These are phyloP conservation scores for Macropus fuliginosus DNA, from an alignment of 2,797 vertebrate species.

Conservation along the genomic window DNA sequence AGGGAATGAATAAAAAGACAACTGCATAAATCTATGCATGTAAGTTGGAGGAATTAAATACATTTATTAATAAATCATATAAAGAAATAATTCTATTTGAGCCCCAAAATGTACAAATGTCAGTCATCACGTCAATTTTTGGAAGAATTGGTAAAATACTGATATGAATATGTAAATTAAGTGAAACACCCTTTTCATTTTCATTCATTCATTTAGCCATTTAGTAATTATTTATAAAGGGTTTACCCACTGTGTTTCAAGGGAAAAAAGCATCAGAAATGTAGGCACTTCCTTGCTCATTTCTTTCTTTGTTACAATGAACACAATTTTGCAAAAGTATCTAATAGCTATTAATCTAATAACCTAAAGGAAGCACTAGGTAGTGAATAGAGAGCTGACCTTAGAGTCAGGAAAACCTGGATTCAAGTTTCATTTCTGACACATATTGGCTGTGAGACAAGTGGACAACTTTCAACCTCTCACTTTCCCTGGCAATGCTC, in stretches of 20 bases:
- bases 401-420: background rate
- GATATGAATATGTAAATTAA: background rate
- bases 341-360: background rate
- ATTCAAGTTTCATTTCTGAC: background rate
- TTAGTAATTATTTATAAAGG: background rate
- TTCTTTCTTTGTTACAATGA: background rate
- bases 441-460: background rate
- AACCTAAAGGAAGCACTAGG: background rate
- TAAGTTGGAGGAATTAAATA: background rate
- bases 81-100: background rate
- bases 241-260: background rate
- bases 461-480: background rate
- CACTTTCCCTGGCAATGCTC: background rate
- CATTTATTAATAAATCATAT: background rate
- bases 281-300: background rate
- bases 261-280: background rate
- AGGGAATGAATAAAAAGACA: slow-evolving; percentile 31
- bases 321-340: background rate
- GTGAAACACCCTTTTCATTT: background rate
- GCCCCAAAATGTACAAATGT: background rate
- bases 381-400: background rate
- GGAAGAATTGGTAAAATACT: background rate
- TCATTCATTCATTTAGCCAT: background rate
- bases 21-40: background rate
- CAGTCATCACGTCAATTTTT: background rate